Conservation (phyloP, 2,888 invertebrate genomes). For the Ypsolopha sequella region DNA sequence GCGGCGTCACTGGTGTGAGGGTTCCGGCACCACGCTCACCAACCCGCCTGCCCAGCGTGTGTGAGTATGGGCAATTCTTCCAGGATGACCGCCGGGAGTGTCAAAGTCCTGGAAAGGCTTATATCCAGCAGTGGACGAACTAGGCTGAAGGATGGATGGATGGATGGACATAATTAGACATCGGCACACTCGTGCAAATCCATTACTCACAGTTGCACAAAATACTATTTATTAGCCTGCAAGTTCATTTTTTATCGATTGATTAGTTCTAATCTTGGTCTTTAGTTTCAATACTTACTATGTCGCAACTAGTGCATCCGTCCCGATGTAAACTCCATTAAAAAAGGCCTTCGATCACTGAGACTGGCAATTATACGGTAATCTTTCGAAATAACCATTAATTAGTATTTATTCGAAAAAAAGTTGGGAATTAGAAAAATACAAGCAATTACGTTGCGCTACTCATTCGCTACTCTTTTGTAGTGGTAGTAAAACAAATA, state of each 20-base stretch:
- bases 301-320: no score
- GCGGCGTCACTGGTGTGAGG: no score
- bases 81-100: no score
- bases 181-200: background rate
- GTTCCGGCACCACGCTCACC: no score
- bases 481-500: background rate
- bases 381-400: slow-evolving; percentile 39
- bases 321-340: background rate
- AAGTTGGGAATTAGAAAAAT: slow-evolving; percentile 17
- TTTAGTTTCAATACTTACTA: no score
- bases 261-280: background rate
- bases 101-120: no score
- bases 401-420: slow-evolving; percentile 36
- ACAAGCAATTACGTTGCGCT: slow-evolving; percentile 11
- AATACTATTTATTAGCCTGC: background rate
- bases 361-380: slow-evolving; percentile 19
- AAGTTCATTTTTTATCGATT: background rate
- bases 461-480: background rate
- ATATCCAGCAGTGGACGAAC: no score
- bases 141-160: no score
- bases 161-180: no score
- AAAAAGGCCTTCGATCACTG: slow-evolving; percentile 16
- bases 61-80: no score
- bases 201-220: no score
- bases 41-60: no score